Evolutionary conservation across 2,888 invertebrate species (phyloP).

Genomic region (Tridacna gigas): DNA sequence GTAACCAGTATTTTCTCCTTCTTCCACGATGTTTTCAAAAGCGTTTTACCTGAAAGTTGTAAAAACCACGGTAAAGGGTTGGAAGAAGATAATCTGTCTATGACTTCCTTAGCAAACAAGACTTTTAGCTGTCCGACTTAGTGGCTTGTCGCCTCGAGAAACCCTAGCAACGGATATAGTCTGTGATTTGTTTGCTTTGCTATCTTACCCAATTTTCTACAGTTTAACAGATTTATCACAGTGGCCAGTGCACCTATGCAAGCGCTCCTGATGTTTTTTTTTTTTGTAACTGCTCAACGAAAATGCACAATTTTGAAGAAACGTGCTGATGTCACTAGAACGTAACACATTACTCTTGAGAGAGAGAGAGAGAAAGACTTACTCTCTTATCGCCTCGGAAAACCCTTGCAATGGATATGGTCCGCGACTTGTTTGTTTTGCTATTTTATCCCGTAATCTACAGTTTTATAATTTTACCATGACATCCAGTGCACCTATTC

Average conservation of each 20-base stretch:
- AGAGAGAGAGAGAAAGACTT: no score
- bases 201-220: no score
- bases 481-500: no score
- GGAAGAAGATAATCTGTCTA: neutral
- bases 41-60: neutral
- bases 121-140: constrained; percentile 7
- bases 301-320: no score
- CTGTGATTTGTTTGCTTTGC: neutral
- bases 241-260: no score
- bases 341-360: no score
- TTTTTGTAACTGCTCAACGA: no score
- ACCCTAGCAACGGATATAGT: neutral
- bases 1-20: no score
- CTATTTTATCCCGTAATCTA: no score
- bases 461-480: neutral
- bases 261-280: no score
- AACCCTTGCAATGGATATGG: neutral
- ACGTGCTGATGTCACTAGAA: no score
- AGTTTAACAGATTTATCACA: no score
- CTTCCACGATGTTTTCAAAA: neutral
- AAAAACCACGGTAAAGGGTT: neutral
- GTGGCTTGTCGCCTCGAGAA: neutral
- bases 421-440: neutral
- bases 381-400: neutral
- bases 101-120: constrained; percentile 15